Evolutionary conservation across 64 coral and sea anemone species (phyloP).

Genomic region (Acropora yongei): DNA sequence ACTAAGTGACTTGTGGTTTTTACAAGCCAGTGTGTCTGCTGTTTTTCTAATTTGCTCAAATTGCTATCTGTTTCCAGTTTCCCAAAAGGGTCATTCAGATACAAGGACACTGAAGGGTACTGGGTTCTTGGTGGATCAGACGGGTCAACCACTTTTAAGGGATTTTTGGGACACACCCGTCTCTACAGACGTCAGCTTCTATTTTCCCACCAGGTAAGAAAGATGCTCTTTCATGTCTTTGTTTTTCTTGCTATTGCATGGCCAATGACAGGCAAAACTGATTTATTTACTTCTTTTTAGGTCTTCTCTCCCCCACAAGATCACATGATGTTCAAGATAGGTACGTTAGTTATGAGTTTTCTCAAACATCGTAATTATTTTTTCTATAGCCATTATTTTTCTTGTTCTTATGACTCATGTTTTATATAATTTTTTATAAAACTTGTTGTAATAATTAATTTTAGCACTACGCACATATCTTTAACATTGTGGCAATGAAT

Average conservation of each 20-base stretch:
- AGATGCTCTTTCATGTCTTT: neutral
- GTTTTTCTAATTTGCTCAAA: too few species aligned
- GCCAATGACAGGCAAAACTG: neutral
- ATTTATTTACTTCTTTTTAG: slow-evolving; percentile 39
- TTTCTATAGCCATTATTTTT: neutral
- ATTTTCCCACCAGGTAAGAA: slow-evolving; percentile 38
- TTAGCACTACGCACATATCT: too few species aligned
- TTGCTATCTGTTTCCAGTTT: slow-evolving; percentile 47
- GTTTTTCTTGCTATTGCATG: neutral
- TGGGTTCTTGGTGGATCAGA: slow-evolving; percentile 86
- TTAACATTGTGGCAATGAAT: too few species aligned
- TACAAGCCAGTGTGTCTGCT: too few species aligned
- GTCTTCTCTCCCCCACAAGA: slow-evolving; percentile 49
- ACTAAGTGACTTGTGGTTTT: too few species aligned
- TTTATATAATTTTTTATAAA: too few species aligned
- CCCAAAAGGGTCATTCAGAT: slow-evolving; percentile 62
- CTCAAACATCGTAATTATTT: neutral
- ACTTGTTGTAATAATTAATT: too few species aligned
- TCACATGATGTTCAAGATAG: slow-evolving; percentile 69
- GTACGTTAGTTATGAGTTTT: neutral
- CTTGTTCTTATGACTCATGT: too few species aligned
- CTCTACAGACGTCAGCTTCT: slow-evolving; percentile 79
- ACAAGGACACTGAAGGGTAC: slow-evolving; percentile 90
- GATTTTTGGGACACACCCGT: slow-evolving; percentile 79
- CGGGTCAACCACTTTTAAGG: slow-evolving; percentile 76